phyloP scores from a whole-genome alignment of 2,888 invertebrate genomes.

The Tenthredo mesomela region DNA sequence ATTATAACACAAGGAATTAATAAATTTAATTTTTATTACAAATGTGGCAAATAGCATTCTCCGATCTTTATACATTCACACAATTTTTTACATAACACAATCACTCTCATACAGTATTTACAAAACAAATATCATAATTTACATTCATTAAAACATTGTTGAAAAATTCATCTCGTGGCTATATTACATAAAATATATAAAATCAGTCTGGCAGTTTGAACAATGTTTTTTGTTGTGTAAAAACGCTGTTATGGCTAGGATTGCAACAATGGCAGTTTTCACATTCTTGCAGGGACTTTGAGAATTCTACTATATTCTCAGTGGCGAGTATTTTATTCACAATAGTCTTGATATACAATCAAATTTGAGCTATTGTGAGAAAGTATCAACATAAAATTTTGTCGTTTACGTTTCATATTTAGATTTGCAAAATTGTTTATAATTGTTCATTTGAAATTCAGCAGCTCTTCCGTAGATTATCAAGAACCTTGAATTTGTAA shows the following conservation, averaged over 20 bases:
- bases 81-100: constrained; percentile 66
- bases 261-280: constrained; percentile 55
- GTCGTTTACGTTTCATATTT: background rate
- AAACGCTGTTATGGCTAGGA: constrained; percentile 62
- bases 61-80: constrained; percentile 60
- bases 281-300: constrained; percentile 46
- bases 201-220: constrained; percentile 73
- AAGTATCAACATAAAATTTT: constrained; percentile 1
- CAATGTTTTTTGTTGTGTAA: constrained; percentile 55
- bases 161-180: constrained; percentile 65
- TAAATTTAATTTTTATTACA: constrained; percentile 72
- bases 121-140: constrained; percentile 71
- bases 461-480: background rate
- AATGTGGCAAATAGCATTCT: constrained; percentile 71
- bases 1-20: constrained; percentile 19
- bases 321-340: constrained; percentile 52
- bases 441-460: constrained; percentile 5
- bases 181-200: constrained; percentile 63
- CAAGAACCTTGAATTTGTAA: background rate
- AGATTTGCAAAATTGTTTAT: background rate
- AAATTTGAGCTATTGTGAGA: constrained; percentile 26
- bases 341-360: constrained; percentile 36
- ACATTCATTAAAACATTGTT: constrained; percentile 65
- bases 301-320: constrained; percentile 45
- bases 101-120: constrained; percentile 68